Evolutionary conservation across 2,113 vertebrate genomes (phyloP).

Genomic region (Puntigrus tetrazona): DNA sequence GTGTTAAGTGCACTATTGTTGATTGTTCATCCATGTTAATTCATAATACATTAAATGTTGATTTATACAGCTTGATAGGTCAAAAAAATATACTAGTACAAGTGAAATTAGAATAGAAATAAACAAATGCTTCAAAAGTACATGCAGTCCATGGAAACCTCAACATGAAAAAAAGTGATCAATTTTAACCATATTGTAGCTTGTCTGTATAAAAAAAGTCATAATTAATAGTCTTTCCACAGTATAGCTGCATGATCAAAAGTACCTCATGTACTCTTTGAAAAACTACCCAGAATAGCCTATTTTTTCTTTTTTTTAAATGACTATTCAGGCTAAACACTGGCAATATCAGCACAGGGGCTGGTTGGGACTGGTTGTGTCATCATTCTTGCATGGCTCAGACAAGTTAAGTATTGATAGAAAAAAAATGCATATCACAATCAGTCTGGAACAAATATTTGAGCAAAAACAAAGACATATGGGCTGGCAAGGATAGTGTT

Average conservation of each 20-base stretch:
- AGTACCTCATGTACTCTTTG: not conserved
- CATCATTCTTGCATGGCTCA: not conserved
- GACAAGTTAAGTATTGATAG: not conserved
- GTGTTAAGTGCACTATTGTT: not conserved
- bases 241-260: not conserved
- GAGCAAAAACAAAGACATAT: conserved; percentile 35
- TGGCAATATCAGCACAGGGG: not conserved
- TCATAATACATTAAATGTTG: not conserved
- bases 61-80: not conserved
- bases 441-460: not conserved
- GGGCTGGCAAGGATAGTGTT: conserved; percentile 27
- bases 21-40: not conserved
- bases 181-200: not conserved
- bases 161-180: not conserved
- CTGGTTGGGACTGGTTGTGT: not conserved
- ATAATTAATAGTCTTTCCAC: not conserved
- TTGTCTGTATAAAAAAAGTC: not conserved
- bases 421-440: not conserved
- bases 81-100: not conserved
- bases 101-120: not conserved
- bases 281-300: not conserved
- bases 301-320: not conserved
- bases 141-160: not conserved
- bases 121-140: not conserved
- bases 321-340: not conserved